Percentiles rank a stretch among this genome's conserved stretches.
phyloP scores from a whole-genome alignment of 2,888 invertebrate genomes.

The Cataglyphis albicans region DNA sequence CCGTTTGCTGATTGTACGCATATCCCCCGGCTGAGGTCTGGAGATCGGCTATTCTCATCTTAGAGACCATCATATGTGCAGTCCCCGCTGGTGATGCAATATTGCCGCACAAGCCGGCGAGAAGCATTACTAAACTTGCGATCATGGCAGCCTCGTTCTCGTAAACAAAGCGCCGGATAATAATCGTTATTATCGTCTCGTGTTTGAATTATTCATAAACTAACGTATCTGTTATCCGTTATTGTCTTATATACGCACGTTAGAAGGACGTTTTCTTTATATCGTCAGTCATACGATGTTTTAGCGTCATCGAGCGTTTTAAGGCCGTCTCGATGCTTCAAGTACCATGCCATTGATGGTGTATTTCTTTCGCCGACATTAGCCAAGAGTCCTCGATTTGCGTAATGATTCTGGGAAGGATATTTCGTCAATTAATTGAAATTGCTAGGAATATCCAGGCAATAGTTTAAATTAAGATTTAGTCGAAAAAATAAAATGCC shows the following conservation, averaged over 20 bases:
- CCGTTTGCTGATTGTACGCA: constrained; percentile 80
- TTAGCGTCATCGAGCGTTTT: constrained; percentile 75
- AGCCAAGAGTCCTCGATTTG: constrained; percentile 44
- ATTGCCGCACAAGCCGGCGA: not conserved
- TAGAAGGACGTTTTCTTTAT: constrained; percentile 59
- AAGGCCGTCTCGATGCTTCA: constrained; percentile 80
- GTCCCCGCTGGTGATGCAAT: constrained; percentile 53
- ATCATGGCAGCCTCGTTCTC: constrained; percentile 31
- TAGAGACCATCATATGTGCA: constrained; percentile 84
- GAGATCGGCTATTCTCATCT: constrained; percentile 88
- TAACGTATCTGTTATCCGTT: constrained; percentile 56
- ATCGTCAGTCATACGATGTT: constrained; percentile 57
- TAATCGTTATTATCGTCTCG: constrained; percentile 26
- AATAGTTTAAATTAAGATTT: constrained; percentile 5
- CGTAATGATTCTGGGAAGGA: constrained; percentile 50
- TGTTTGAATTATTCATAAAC: constrained; percentile 34
- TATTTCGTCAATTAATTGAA: not conserved
- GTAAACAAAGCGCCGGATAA: constrained; percentile 6
- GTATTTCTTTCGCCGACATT: constrained; percentile 40
- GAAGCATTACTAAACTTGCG: constrained; percentile 19
- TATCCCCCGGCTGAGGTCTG: constrained; percentile 89
- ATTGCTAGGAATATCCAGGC: not conserved
- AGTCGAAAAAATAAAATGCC: not conserved
- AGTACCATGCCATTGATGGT: constrained; percentile 79
- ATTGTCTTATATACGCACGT: constrained; percentile 68